Conservation (phyloP, 2,113 vertebrate species). For the Boleophthalmus pectinirostris region DNA sequence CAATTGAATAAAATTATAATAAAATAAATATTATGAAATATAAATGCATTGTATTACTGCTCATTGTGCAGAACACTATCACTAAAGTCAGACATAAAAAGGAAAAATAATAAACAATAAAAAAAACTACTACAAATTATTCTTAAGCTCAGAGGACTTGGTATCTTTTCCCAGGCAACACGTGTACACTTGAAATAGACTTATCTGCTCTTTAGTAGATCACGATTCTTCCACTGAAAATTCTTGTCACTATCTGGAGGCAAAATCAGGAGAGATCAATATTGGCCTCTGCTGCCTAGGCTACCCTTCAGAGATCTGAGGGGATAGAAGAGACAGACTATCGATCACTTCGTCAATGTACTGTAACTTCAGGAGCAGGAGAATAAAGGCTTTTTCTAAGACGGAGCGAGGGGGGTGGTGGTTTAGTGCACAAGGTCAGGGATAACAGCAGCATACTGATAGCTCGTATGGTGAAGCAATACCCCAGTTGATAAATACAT, state of each 20-base stretch:
- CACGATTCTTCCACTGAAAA: slow-evolving; percentile 40
- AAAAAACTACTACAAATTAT: not conserved
- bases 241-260: slow-evolving; percentile 49
- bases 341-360: slow-evolving; percentile 69
- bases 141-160: not conserved
- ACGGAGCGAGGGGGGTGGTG: slow-evolving; percentile 42
- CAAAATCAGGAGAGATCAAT: slow-evolving; percentile 64
- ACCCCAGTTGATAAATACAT: slow-evolving; percentile 46
- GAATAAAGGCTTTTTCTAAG: slow-evolving; percentile 59
- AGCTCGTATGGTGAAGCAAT: slow-evolving; percentile 29
- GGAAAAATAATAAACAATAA: not conserved
- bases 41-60: too few relatives aligned
- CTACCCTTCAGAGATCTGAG: slow-evolving; percentile 62
- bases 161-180: slow-evolving; percentile 13
- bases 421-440: slow-evolving; percentile 63
- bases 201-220: slow-evolving; percentile 46
- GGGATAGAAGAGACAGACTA: slow-evolving; percentile 61
- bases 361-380: slow-evolving; percentile 63
- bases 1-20: too few relatives aligned
- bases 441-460: slow-evolving; percentile 58
- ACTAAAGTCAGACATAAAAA: not conserved
- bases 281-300: slow-evolving; percentile 50
- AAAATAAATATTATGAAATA: not conserved
- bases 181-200: slow-evolving; percentile 33
- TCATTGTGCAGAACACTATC: too few relatives aligned